Percentiles rank a stretch among this genome's conserved stretches.
These are phyloP conservation scores for Gasterosteus aculeatus DNA, from an alignment of 2,113 vertebrate species.

Conservation along the genomic window DNA sequence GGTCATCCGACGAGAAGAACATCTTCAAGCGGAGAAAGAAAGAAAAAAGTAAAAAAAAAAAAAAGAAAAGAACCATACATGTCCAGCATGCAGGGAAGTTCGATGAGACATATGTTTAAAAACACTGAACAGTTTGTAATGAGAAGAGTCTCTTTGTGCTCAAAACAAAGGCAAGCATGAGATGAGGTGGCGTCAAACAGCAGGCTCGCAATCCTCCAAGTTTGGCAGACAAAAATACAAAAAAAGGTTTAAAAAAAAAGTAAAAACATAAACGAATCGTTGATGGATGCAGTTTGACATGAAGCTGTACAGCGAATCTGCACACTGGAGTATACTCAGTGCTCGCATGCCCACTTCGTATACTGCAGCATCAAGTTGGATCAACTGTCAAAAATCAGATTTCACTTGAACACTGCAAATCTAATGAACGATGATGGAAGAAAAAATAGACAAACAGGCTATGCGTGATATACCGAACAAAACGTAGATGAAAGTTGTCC, in stretches of 20 bases:
- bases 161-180: slow-evolving; percentile 95
- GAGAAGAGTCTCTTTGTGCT: slow-evolving; percentile 88
- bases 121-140: slow-evolving; percentile 73
- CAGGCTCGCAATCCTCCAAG: slow-evolving; percentile 87
- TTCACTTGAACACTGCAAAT: slow-evolving; percentile 85
- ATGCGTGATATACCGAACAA: slow-evolving; percentile 68
- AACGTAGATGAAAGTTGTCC: slow-evolving; percentile 83
- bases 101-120: slow-evolving; percentile 88
- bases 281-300: slow-evolving; percentile 87
- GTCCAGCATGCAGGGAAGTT: slow-evolving; percentile 99
- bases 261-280: slow-evolving; percentile 75
- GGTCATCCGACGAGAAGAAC: slow-evolving; percentile 88
- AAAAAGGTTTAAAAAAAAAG: slow-evolving; percentile 53
- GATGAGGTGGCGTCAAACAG: slow-evolving; percentile 92
- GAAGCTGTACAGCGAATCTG: slow-evolving; percentile 81
- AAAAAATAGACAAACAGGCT: slow-evolving; percentile 68
- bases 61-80: slow-evolving; percentile 88
- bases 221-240: slow-evolving; percentile 82
- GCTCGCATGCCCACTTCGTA: slow-evolving; percentile 72
- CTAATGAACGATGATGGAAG: slow-evolving; percentile 82
- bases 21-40: slow-evolving; percentile 89
- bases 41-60: slow-evolving; percentile 59
- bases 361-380: slow-evolving; percentile 80
- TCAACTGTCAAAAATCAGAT: slow-evolving; percentile 82
- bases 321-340: slow-evolving; percentile 74